Conservation (phyloP, 2,113 vertebrate species). For the Leptobrachium ailaonicum region DNA sequence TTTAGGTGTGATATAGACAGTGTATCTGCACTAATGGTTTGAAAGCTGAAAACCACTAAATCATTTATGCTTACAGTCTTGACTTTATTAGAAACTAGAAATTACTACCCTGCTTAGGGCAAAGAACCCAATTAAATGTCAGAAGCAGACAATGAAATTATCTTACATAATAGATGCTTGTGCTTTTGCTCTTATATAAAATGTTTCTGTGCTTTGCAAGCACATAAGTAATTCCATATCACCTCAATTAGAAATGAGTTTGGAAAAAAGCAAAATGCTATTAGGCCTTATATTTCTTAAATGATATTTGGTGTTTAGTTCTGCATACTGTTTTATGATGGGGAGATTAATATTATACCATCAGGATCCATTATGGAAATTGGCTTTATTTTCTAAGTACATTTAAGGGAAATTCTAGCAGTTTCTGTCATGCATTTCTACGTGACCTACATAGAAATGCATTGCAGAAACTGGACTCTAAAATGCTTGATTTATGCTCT, state of each 20-base stretch:
- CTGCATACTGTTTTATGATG: too few relatives aligned
- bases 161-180: conserved; percentile 38
- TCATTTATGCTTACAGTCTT: conserved; percentile 58
- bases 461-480: too few relatives aligned
- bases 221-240: conserved; percentile 2
- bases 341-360: too few relatives aligned
- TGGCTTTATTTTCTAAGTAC: too few relatives aligned
- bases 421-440: too few relatives aligned
- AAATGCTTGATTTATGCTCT: too few relatives aligned
- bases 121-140: conserved; percentile 58
- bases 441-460: too few relatives aligned
- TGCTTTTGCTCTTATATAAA: conserved; percentile 19
- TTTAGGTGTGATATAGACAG: conserved; percentile 57
- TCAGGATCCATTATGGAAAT: too few relatives aligned
- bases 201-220: conserved; percentile 1
- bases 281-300: too few relatives aligned
- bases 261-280: background rate
- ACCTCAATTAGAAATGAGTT: background rate
- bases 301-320: too few relatives aligned
- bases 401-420: too few relatives aligned
- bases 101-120: conserved; percentile 57
- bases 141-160: conserved; percentile 55
- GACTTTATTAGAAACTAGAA: conserved; percentile 52
- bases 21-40: conserved; percentile 58
- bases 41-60: conserved; percentile 62